Conservation (phyloP, 2,888 invertebrate species). For the Oscheius onirici region DNA sequence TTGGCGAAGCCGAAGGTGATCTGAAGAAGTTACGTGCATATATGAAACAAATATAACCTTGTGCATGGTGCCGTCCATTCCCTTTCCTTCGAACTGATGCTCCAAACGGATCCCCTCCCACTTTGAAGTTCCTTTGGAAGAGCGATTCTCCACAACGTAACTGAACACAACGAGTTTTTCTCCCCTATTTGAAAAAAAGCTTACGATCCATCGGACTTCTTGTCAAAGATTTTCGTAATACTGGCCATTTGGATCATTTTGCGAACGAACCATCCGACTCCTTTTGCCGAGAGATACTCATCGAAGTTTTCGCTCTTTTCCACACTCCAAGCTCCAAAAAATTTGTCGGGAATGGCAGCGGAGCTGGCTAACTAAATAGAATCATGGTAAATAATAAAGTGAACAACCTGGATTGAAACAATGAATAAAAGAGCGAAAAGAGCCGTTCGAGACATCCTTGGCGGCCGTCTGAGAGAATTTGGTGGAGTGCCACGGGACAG, state of each 20-base stretch:
- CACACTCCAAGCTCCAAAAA: conserved; percentile 16
- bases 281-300: conserved; percentile 20
- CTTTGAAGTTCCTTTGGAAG: conserved; percentile 10
- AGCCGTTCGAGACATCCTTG: no score
- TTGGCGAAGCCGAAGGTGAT: conserved; percentile 15
- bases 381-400: background rate
- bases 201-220: conserved; percentile 12
- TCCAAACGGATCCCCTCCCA: conserved; percentile 13
- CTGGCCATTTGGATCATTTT: conserved; percentile 20
- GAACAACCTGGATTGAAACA: background rate
- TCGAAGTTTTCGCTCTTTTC: conserved; percentile 25
- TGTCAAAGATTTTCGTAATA: conserved; percentile 11
- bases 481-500: no score
- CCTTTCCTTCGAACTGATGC: conserved; percentile 21
- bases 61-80: conserved; percentile 24
- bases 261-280: conserved; percentile 16
- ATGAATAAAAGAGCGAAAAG: background rate
- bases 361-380: background rate
- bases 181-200: background rate
- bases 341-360: conserved; percentile 9
- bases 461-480: no score
- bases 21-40: background rate
- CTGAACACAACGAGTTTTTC: background rate
- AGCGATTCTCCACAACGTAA: background rate
- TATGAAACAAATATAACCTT: background rate